Conservation (phyloP, 1,140 invertebrate genomes). For the Saccostrea glomerata region DNA sequence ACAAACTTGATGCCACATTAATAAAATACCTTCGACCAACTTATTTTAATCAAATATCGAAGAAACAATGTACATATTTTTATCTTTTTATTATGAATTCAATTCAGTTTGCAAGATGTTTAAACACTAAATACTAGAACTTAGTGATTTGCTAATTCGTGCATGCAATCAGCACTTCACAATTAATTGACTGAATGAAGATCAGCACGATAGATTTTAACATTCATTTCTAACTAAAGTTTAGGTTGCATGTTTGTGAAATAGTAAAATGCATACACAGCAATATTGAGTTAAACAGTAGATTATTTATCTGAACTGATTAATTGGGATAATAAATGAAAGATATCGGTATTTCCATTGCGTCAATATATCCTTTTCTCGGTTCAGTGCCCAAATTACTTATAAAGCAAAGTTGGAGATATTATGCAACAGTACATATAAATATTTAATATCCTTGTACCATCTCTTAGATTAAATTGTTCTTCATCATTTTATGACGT, state of each 20-base stretch:
- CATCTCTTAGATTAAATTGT: background rate
- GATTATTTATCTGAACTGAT: background rate
- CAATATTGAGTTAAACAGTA: background rate
- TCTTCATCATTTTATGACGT: background rate
- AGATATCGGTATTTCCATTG: background rate
- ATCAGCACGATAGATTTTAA: no score
- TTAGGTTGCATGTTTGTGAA: background rate
- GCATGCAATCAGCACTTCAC: background rate
- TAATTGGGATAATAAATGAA: background rate
- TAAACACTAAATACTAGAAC: no score
- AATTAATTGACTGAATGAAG: background rate
- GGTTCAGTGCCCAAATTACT: background rate
- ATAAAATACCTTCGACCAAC: no score
- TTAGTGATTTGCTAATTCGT: background rate
- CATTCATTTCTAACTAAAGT: background rate
- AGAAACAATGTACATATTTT: no score
- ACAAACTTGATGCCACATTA: background rate
- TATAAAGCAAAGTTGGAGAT: background rate
- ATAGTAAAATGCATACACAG: background rate
- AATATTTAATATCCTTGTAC: background rate
- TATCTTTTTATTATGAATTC: no score
- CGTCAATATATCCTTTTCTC: background rate
- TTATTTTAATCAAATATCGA: no score
- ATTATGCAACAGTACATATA: background rate
- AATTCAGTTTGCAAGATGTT: no score